Conservation (phyloP, 2,113 vertebrate genomes). For the Oenanthe oenanthe region DNA sequence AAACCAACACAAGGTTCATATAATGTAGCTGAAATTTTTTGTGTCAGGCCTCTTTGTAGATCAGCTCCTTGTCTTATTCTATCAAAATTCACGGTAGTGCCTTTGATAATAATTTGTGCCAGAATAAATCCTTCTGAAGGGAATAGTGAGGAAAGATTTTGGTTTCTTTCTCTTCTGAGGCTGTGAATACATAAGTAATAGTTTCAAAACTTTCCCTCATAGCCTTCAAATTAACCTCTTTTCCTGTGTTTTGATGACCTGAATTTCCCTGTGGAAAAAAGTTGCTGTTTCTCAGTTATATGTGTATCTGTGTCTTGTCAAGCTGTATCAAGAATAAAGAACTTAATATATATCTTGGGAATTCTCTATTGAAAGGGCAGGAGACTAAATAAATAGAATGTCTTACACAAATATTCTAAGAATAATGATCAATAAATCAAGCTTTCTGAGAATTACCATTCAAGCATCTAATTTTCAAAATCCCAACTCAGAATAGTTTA, state of each 20-base stretch:
- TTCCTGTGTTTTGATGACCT: neutral
- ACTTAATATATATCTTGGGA: neutral
- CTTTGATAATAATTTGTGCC: neutral
- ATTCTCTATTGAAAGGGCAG: neutral
- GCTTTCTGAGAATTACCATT: neutral
- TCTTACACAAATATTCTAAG: neutral
- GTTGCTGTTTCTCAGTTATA: neutral
- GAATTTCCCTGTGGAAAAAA: neutral
- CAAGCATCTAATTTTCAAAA: neutral
- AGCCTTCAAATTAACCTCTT: neutral
- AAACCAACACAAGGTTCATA: neutral
- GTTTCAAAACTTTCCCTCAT: neutral
- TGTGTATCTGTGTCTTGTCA: neutral
- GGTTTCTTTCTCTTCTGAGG: neutral
- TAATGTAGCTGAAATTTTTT: neutral
- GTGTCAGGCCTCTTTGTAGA: neutral
- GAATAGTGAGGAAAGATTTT: neutral
- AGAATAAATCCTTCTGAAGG: neutral
- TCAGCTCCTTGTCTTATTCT: neutral
- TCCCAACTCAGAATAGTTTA: neutral
- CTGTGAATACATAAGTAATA: neutral
- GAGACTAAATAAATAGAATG: neutral
- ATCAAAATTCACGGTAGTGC: fast-evolving
- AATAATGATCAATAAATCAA: neutral
- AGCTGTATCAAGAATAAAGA: neutral